Conservation (phyloP, 2,888 invertebrate genomes). For the Zootermopsis nevadensis region DNA sequence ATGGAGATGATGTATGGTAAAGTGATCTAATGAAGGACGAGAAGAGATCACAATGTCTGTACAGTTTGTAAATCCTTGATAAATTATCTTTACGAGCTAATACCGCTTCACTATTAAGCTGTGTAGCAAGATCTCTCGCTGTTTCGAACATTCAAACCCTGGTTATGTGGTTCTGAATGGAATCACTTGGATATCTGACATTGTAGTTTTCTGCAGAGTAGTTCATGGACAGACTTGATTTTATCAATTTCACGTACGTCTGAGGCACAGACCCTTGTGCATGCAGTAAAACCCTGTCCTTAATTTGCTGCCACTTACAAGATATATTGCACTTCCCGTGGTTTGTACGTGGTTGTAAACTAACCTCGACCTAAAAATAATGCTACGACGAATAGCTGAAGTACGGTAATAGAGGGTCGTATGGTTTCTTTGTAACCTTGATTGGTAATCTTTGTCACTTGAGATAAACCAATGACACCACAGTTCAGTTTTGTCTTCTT, state of each 20-base stretch:
- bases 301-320: conserved; percentile 14
- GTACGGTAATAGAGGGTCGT: background rate
- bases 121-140: too few species aligned
- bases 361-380: conserved; percentile 17
- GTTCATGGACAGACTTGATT: background rate
- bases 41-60: too few species aligned
- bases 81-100: too few species aligned
- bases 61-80: too few species aligned
- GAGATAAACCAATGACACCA: conserved; percentile 9
- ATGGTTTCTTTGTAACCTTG: background rate
- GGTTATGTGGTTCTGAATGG: too few species aligned
- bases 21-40: too few species aligned
- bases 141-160: too few species aligned
- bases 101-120: too few species aligned
- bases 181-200: too few species aligned
- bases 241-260: background rate
- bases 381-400: background rate
- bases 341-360: background rate
- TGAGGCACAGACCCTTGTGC: background rate
- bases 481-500: background rate
- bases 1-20: too few species aligned
- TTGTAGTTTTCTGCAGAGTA: background rate
- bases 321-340: background rate
- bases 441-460: conserved; percentile 11
- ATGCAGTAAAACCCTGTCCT: background rate